Evolutionary conservation across 2,113 vertebrate genomes (phyloP).

Genomic region (Indicator maculatus): DNA sequence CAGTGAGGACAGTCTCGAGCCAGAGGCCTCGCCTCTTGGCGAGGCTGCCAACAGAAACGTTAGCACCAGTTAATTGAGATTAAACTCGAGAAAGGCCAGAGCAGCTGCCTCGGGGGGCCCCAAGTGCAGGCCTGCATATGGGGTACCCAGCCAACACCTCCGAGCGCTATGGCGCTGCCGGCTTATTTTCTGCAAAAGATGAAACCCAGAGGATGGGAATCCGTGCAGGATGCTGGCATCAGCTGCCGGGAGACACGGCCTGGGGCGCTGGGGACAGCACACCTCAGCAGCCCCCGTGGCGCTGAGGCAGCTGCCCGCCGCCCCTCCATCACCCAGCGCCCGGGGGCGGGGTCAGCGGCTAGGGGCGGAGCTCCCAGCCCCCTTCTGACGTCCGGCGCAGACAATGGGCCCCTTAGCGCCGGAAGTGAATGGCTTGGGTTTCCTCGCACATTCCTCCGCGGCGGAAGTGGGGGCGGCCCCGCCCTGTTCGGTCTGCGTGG

Average conservation of each 20-base stretch:
- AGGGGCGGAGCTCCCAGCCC: not conserved
- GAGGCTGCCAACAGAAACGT: not conserved
- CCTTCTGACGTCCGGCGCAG: not conserved
- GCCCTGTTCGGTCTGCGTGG: rapidly evolving
- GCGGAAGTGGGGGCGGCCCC: not conserved
- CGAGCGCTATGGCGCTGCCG: not conserved
- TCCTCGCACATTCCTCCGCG: constrained; percentile 49
- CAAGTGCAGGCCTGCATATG: rapidly evolving
- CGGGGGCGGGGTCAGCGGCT: rapidly evolving
- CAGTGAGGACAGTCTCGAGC: rapidly evolving
- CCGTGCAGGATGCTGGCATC: too few species aligned
- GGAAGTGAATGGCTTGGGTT: not conserved
- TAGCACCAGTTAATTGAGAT: rapidly evolving
- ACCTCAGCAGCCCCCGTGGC: not conserved
- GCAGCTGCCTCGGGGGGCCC: not conserved
- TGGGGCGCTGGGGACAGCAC: rapidly evolving
- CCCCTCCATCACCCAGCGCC: rapidly evolving
- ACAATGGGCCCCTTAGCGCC: constrained; percentile 13
- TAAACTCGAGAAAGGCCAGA: rapidly evolving
- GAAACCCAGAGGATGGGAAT: too few species aligned
- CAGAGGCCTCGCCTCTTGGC: rapidly evolving
- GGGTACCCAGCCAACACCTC: not conserved
- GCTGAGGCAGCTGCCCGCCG: too few species aligned
- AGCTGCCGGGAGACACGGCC: rapidly evolving
- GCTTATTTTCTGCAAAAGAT: not conserved